Conservation (phyloP, 2,797 vertebrate genomes). For the Crypturellus tataupa region DNA sequence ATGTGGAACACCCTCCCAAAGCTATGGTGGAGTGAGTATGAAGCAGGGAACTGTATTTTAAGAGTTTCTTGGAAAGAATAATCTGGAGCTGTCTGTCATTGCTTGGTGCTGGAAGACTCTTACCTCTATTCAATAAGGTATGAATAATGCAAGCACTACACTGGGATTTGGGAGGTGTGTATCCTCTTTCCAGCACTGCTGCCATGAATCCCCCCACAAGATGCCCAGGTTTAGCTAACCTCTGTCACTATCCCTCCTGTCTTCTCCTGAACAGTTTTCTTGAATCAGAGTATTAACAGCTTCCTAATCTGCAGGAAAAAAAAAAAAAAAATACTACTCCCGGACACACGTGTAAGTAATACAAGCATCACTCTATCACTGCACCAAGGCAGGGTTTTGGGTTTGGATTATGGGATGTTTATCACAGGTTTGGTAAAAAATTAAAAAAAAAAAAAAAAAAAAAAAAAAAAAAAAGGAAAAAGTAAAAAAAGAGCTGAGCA, state of each 20-base stretch:
- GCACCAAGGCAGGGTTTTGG: neutral
- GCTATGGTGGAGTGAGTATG: neutral
- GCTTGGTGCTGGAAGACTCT: neutral
- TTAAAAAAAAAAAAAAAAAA: too few relatives aligned
- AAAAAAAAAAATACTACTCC: neutral
- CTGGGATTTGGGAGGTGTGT: neutral
- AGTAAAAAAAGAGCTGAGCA: neutral
- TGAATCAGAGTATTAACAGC: neutral
- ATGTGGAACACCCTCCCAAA: neutral
- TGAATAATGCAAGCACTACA: neutral
- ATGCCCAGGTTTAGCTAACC: neutral
- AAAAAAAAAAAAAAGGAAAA: too few relatives aligned
- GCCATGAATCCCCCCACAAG: neutral
- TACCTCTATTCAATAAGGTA: neutral
- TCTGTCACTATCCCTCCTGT: neutral
- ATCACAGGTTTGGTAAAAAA: neutral
- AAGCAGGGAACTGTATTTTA: neutral
- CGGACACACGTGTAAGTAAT: rapidly evolving
- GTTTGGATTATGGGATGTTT: neutral
- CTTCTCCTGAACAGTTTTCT: neutral
- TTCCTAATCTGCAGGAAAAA: neutral
- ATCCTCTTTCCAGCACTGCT: neutral
- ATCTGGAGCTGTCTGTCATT: neutral
- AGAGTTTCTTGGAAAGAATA: neutral
- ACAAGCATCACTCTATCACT: neutral